These are phyloP conservation scores for Beaufortia kweichowensis DNA, from an alignment of 2,113 vertebrate genomes.

Conservation along the genomic window DNA sequence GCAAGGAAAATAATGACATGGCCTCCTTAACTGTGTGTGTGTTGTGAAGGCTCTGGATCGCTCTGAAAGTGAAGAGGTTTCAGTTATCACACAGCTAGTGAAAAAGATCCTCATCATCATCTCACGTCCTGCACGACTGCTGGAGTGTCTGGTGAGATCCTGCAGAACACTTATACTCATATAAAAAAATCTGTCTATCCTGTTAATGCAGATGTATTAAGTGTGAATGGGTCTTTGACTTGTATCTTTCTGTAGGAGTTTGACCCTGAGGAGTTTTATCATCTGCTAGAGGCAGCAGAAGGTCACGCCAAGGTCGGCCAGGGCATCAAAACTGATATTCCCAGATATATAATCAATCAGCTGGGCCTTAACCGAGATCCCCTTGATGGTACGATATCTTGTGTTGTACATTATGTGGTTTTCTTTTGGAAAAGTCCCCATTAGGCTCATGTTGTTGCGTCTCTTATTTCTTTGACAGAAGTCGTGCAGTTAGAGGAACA, in stretches of 20 bases:
- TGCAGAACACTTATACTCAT: neutral
- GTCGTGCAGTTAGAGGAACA: slow-evolving; percentile 89
- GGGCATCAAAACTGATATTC: slow-evolving; percentile 93
- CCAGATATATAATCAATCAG: slow-evolving; percentile 93
- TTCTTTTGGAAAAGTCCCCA: neutral
- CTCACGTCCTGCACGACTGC: slow-evolving; percentile 88
- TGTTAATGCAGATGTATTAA: too few species aligned
- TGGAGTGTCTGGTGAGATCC: slow-evolving; percentile 91
- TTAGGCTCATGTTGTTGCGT: neutral
- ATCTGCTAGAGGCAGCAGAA: slow-evolving; percentile 92
- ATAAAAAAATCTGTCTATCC: too few species aligned
- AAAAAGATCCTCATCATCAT: slow-evolving; percentile 95
- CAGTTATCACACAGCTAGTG: slow-evolving; percentile 85
- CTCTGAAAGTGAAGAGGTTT: slow-evolving; percentile 91
- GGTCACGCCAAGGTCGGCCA: slow-evolving; percentile 93
- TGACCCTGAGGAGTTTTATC: slow-evolving; percentile 96
- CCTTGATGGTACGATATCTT: slow-evolving; percentile 77
- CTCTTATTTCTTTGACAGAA: slow-evolving; percentile 70
- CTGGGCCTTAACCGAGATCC: slow-evolving; percentile 89
- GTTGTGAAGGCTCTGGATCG: slow-evolving; percentile 84
- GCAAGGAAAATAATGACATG: neutral
- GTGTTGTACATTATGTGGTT: neutral
- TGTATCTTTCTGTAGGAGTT: slow-evolving; percentile 80
- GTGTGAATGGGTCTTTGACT: too few species aligned
- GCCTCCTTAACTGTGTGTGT: slow-evolving; percentile 29